Base-by-base conservation (phyloP, 2,113 vertebrate species). In the Nannobrachium achirus region DNA sequence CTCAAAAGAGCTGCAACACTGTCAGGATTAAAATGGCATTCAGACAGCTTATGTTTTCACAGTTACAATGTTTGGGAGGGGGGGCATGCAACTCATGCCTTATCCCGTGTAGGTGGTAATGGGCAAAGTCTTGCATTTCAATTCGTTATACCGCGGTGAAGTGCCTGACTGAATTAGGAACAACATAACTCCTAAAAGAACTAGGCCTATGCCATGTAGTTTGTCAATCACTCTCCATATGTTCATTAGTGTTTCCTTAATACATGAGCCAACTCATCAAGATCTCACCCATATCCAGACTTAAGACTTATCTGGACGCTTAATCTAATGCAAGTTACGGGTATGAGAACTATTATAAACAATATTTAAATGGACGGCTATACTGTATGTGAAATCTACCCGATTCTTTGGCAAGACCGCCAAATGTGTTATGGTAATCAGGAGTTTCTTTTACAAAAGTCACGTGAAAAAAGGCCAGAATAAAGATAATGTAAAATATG, bases 81-180 rank as follows among this genome's bases (percentile, higher is more conserved):
- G 78, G 76, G 19, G 84, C 89, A 89, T 90, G 87, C 87, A 86
- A 86, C 70, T 59, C 76, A 70, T 68, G 75, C 78, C 59, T 67
- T 40, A 59, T 71, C 58, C 82, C 65, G 63, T 72, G 84, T 3
- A 33, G 25, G 64, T 45, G 72, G 76, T 64, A 69, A 76, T 70
- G 71, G 82, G 79, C 71, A 85, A 56, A 86, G 75, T 80, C 74
- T 85, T 66, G 62, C 63, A 78, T 72, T 83, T 78, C 25, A 68
- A 33, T 33, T 73, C 61, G 67, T 67, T 57, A 40, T 25, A 19
- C 19, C 20, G 18, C 51, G 3, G 16, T 14, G 11, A 48, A 5
- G 45, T 33, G 25, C 9, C 8, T 52, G 18, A 39, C 13, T 14
- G n/a, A n/a, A 15, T 14, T 38, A 39, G 55, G 1, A 11, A 56